Evolutionary conservation across 2,113 vertebrate species (phyloP), one percentile per base, ranked within the genome.

Genomic region (Calyptommatus sinebrachiatus): DNA sequence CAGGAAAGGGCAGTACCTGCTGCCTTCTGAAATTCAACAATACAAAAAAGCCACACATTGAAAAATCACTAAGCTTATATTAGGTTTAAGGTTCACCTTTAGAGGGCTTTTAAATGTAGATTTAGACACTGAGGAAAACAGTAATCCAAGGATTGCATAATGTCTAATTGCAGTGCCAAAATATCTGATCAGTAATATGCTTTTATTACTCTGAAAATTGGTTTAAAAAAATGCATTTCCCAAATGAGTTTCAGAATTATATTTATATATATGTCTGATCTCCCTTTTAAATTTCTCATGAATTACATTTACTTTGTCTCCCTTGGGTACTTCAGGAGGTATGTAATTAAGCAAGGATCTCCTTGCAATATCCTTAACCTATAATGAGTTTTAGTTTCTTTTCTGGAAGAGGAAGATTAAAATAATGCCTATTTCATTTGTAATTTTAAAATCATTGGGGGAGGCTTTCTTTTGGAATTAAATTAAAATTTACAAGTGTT

Each of bases 151-250:
- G 48, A 70, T 78, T 79, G 65, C 57, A 69, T 74, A 69, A 71
- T 71, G 45, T 72, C 29, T 76, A 53, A 71, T 60, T 28, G 57
- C 26, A 71, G 65, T 76, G 31, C n/a, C 71, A 10, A 7, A 29
- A 20, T 76, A 31, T 53, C n/a, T 12, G 22, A 18, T 71, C 63
- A 70, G 31, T 45, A 75, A 70, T 79, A 26, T 75, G 60, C 21
- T 66, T 71, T 73, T 62, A 63, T 69, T 83, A 68, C 31, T 78
- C 68, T 77, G n/a, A 83, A 53, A 68, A 68, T 60, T 68, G 26
- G 11, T 48, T 61, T 70, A 67, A 46, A 53, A 53, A 35, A 80
- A 72, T 29, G 16, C 78, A 35, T 73, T 61, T 24, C 75, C 46
- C 76, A 71, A 75, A 71, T 66, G 26, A 73, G 50, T 76, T 79